Base-by-base conservation (phyloP, 2,888 invertebrate genomes). In the Erannis defoliaria region DNA sequence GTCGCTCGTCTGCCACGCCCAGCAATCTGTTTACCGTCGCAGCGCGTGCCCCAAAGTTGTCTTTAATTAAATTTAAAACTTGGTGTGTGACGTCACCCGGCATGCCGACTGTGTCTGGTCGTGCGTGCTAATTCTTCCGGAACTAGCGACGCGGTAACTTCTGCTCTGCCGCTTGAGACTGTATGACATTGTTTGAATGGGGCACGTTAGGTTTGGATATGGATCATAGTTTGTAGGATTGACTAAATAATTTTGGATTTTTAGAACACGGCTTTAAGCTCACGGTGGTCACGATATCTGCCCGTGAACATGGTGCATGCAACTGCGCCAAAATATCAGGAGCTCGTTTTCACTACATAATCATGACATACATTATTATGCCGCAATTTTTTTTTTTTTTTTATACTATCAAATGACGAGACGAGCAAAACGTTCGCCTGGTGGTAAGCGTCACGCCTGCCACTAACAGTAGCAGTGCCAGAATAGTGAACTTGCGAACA, bases 41-140 rank as follows among this genome's bases (percentile, higher is more conserved):
- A 83, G n/a, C 77, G 60, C 68, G 61, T 60, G 79, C 80, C 84
- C 83, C 76, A 60, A 83, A 85, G 83, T 85, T 84, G 78, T 85
- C 84, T 90, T 89, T 90, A 90, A 91, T 91, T 90, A 87, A 91
- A 90, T 88, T 88, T 85, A 83, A 88, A 90, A 89, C 79, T 86
- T 79, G 71, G 57, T 71, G 74, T 29, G 76, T 83, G 83, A 84
- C 82, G 84, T 82, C 84, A 84, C 38, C 23, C 29, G 56, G 33
- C 56, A 43, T 79, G 76, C 70, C 63, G 76, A 71, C 78, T 69
- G 74, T 74, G 75, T 68, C 75, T 74, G 75, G 63, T 60, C 77
- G 75, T 74, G 80, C 82, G 80, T 80, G 74, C 53, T 59, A 62
- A 58, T 66, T 62, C 67, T 64, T 64, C 61, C 59, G 55, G 38